A percentile compares a stretch with the other conserved stretches of the same genome.
Evolutionary conservation across 2,888 invertebrate genomes (phyloP).

Genomic region (Parnassius orleans): DNA sequence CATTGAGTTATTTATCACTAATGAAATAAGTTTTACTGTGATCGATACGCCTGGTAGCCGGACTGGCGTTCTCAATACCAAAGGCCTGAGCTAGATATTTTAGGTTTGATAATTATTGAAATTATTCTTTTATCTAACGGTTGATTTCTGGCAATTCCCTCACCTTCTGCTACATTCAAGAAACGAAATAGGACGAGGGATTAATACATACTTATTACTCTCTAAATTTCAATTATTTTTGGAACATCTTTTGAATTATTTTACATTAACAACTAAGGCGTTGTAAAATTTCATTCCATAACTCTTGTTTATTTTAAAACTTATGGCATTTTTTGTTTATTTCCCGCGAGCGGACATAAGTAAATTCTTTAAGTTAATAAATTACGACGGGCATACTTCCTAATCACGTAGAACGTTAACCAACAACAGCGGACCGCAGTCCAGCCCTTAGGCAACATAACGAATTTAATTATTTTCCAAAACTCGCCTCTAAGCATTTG

Average conservation of each 20-base stretch:
- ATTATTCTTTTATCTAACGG: too few relatives aligned
- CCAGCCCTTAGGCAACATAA: conserved; percentile 57
- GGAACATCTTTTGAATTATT: conserved; percentile 15
- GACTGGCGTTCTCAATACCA: too few relatives aligned
- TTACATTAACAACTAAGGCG: background rate
- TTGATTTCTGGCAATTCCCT: too few relatives aligned
- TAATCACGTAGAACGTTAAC: conserved; percentile 69
- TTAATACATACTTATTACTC: too few relatives aligned
- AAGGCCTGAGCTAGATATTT: too few relatives aligned
- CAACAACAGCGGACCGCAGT: conserved; percentile 52
- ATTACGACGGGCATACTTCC: conserved; percentile 50
- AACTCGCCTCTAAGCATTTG: conserved; percentile 62
- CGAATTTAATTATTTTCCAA: conserved; percentile 75
- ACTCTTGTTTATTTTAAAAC: conserved; percentile 18
- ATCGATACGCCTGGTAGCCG: too few relatives aligned
- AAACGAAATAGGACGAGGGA: too few relatives aligned
- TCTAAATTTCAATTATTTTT: too few relatives aligned
- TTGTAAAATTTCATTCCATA: background rate
- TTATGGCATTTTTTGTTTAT: conserved; percentile 10
- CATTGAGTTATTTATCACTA: too few relatives aligned
- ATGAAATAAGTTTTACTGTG: too few relatives aligned
- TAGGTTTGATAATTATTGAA: too few relatives aligned
- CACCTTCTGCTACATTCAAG: too few relatives aligned
- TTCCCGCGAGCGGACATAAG: conserved; percentile 31
- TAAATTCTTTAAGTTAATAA: conserved; percentile 39